Evolutionary conservation across 2,113 vertebrate genomes (phyloP), one percentile per base, ranked within the genome.

Genomic region (Peromyscus leucopus): DNA sequence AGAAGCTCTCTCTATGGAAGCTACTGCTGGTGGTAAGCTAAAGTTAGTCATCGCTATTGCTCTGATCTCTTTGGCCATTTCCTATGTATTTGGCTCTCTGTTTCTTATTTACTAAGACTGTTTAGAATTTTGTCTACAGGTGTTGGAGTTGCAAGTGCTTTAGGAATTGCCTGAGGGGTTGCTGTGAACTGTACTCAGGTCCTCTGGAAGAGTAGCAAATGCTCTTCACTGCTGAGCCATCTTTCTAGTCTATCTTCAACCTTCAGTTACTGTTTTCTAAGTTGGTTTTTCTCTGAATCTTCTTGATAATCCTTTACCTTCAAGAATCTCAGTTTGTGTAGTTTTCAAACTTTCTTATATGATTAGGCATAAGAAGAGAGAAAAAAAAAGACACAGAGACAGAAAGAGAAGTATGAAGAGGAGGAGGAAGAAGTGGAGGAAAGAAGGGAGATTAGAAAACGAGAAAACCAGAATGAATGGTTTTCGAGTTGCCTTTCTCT

Each of bases 251-350:
- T 16, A 33, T 65, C 39, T 65, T 46, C 42, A 19, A 1, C 28
- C 26, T 65, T 46, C 0, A 28, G 10, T 28, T 61, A 55, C 59
- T 93, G 42, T 88, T 91, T 31, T 75, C 51, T 89, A 67, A 69
- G 42, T 15, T 85, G 2, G 7, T 89, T 94, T 97, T 96, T 65
- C 7, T 93, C 51, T 82, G 12, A 71, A 75, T 61, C 51, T 69
- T 87, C 51, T 61, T 74, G 71, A 16, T 88, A 93, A 85, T 90
- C 48, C 28, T 69, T 88, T 46, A 36, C 26, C 31, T 94, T 72
- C 16, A 92, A 82, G 69, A 91, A 80, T 55, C 26, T 33, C 31
- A 69, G 17, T 84, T 42, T 55, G 17, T 91, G 10, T 31, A 93
- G 46, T 12, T 79, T 80, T 9, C 67, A 65, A 94, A 69, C 1